Percentiles rank a stretch among this genome's conserved stretches.
Evolutionary conservation across 2,113 vertebrate species (phyloP).

Genomic region (Crypturellus undulatus): DNA sequence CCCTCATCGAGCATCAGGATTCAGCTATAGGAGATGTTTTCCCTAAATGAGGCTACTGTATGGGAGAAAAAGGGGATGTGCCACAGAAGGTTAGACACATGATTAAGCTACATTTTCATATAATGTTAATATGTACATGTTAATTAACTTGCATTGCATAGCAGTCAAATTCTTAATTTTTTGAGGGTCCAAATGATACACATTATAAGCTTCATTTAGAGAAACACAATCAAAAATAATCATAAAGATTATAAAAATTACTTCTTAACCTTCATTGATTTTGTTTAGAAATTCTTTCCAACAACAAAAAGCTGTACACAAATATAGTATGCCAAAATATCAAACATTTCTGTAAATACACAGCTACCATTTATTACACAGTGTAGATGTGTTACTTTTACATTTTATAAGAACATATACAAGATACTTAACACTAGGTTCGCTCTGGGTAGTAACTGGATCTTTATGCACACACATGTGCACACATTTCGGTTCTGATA

Average conservation of each 20-base stretch:
- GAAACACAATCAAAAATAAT: not conserved
- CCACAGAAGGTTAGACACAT: not conserved
- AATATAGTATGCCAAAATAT: not conserved
- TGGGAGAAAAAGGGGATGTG: not conserved
- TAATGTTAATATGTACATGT: no score
- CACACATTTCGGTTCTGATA: not conserved
- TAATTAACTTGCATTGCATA: not conserved
- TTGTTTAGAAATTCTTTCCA: not conserved
- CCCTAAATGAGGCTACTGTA: not conserved
- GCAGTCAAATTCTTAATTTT: not conserved
- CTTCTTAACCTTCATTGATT: not conserved
- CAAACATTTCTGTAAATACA: not conserved
- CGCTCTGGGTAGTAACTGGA: not conserved
- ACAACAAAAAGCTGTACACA: not conserved
- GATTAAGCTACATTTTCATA: not conserved
- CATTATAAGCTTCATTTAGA: not conserved
- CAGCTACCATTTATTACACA: not conserved
- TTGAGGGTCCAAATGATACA: not conserved
- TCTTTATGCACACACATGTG: accelerated
- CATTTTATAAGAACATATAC: not conserved
- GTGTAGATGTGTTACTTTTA: not conserved
- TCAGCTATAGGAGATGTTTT: not conserved
- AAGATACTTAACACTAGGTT: not conserved
- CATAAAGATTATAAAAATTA: not conserved
- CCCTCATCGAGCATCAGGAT: not conserved